Conservation (phyloP, 1,140 invertebrate species). For the Teleopsis dalmanni region DNA sequence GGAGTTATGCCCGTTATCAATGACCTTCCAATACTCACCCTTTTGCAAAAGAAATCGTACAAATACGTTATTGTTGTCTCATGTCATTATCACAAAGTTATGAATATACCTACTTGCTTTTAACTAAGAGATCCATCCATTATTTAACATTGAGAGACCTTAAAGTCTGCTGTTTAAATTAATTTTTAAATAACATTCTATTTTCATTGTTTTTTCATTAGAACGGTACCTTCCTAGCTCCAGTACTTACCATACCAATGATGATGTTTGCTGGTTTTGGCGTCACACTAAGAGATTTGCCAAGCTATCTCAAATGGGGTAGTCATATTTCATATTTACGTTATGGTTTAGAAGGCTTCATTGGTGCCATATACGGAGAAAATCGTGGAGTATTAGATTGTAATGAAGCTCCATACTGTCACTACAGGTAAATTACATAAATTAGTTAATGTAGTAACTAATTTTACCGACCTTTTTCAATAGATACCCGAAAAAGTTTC, state of each 20-base stretch:
- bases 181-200: constrained; percentile 6
- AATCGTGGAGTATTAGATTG: constrained; percentile 59
- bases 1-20: too few relatives aligned
- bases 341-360: constrained; percentile 78
- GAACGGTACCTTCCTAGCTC: constrained; percentile 76
- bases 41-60: too few relatives aligned
- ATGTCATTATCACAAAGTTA: too few relatives aligned
- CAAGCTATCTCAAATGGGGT: constrained; percentile 75
- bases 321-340: constrained; percentile 80
- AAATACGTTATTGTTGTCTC: too few relatives aligned
- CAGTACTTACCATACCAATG: constrained; percentile 68
- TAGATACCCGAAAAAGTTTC: constrained; percentile 62
- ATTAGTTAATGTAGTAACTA: neutral
- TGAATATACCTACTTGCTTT: too few relatives aligned
- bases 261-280: constrained; percentile 86
- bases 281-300: constrained; percentile 66
- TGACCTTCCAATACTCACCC: too few relatives aligned
- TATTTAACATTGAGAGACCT: neutral
- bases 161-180: too few relatives aligned
- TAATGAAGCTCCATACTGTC: constrained; percentile 58
- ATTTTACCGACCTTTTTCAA: constrained; percentile 19
- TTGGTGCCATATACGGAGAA: constrained; percentile 75
- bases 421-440: constrained; percentile 52
- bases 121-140: too few relatives aligned
- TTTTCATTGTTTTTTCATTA: constrained; percentile 32